Base-by-base conservation (phyloP, 2,888 invertebrate genomes). In the Hedychridium roseum region DNA sequence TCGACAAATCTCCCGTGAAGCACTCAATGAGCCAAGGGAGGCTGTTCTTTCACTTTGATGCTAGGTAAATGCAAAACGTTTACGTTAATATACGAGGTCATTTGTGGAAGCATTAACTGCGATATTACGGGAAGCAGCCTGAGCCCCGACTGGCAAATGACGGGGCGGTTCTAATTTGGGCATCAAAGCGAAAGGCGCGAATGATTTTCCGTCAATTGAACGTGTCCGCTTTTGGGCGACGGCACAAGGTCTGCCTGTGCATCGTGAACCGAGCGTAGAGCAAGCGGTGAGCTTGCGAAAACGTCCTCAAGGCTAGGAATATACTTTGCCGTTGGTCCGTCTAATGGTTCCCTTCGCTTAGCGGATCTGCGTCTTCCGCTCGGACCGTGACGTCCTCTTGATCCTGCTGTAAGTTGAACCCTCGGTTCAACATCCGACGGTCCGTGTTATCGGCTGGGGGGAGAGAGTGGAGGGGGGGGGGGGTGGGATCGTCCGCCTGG, bases 191-290 rank as follows among this genome's bases (percentile, higher is more conserved):
- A 60, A 56, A 52, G 66, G 61, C 62, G 63, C 60, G 66, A 65
- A 65, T 65, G 66, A 71, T 73, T 76, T 76, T 73, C 67, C 70
- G 67, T 74, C 71, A 68, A 73, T 70, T 70, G 70, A 68, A 65
- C 66, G 64, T 57, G 56, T 64, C 65, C 38, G 59, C 58, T 56
- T 68, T 63, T 64, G 57, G 48, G 49, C 54, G 36, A 37, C 31
- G 51, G 34, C 37, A 75, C 69, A 74, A 63, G 54, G 51, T n/a
- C 31, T 32, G 11, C 54, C 61, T 75, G 66, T 75, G 45, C 42
- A 36, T 27, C 44, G 40, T 41, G 65, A 68, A 55, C 61, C 54
- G 57, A 55, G 68, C 74, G 69, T 70, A 60, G 43, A 66, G 55
- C 54, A 36, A 51, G 51, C 54, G 44, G 36, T 36, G 44, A 50